phyloP scores from a whole-genome alignment of 2,797 vertebrate species.

The Corythornis leucogaster region DNA sequence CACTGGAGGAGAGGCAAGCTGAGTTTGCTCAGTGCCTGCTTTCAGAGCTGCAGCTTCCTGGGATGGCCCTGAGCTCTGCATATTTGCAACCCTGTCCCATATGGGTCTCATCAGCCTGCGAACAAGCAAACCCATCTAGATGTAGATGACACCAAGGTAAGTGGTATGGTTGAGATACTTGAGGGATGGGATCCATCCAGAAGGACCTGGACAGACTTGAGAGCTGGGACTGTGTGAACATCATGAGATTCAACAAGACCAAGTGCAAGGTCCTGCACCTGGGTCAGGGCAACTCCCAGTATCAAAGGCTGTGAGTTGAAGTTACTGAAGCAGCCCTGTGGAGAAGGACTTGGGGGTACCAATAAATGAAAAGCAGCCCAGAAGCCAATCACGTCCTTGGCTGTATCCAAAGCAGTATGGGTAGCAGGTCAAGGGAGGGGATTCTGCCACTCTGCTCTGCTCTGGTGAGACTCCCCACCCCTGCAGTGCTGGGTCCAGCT shows the following conservation, averaged over 20 bases:
- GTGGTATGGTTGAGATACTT: not conserved
- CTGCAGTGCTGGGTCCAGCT: no score
- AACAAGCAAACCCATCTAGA: not conserved
- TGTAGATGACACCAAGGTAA: not conserved
- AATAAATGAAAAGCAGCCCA: not conserved
- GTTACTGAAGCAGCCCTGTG: no score
- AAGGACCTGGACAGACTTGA: not conserved
- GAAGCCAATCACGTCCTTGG: not conserved
- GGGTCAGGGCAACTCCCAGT: no score
- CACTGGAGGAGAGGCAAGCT: not conserved
- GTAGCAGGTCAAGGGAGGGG: no score
- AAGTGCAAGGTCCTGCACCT: no score
- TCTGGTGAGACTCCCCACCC: no score
- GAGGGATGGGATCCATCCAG: not conserved
- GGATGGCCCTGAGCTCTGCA: not conserved
- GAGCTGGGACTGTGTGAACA: not conserved
- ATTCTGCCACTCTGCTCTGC: no score
- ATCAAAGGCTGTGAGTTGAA: no score
- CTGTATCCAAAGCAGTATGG: not conserved
- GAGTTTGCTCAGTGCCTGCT: not conserved
- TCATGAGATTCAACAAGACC: not conserved
- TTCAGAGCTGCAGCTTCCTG: not conserved
- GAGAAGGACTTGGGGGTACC: not conserved
- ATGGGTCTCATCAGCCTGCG: not conserved
- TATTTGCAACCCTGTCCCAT: not conserved